Evolutionary conservation across 2,888 invertebrate genomes (phyloP).

Genomic region (Orgyia antiqua): DNA sequence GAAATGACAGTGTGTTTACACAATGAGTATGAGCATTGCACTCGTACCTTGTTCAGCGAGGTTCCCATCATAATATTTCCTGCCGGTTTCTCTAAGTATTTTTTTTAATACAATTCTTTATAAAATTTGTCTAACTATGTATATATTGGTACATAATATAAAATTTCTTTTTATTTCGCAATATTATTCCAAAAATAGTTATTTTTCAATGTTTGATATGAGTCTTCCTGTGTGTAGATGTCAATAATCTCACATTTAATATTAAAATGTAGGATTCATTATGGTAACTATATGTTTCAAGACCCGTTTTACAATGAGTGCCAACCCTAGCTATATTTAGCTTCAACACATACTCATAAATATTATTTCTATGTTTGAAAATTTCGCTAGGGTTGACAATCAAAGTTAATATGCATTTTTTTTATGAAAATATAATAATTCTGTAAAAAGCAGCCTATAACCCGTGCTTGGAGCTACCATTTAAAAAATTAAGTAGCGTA

Average conservation of each 20-base stretch:
- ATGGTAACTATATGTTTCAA: slow-evolving; percentile 72
- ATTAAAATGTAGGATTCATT: slow-evolving; percentile 57
- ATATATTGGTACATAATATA: no score
- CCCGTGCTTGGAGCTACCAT: slow-evolving; percentile 54
- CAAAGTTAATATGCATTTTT: slow-evolving; percentile 22
- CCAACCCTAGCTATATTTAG: slow-evolving; percentile 34
- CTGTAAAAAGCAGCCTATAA: slow-evolving; percentile 53
- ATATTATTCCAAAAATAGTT: not conserved
- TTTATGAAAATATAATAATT: slow-evolving; percentile 33
- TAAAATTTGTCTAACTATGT: no score
- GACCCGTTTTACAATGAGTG: slow-evolving; percentile 60
- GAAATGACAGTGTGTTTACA: no score
- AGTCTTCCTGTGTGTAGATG: slow-evolving; percentile 31
- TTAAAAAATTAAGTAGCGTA: slow-evolving; percentile 51
- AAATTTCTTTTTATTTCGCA: not conserved
- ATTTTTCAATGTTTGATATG: no score
- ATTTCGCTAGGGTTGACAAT: slow-evolving; percentile 36
- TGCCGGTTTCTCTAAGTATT: no score
- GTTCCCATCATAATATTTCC: no score
- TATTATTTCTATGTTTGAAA: slow-evolving; percentile 9
- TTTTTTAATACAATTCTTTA: no score
- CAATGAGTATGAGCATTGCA: no score
- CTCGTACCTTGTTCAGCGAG: no score
- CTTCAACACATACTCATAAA: slow-evolving; percentile 20
- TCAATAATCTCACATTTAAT: slow-evolving; percentile 30